A percentile compares a stretch with the other conserved stretches of the same genome.
Conservation (phyloP, 2,888 invertebrate genomes). For the Leucophenga montana region DNA sequence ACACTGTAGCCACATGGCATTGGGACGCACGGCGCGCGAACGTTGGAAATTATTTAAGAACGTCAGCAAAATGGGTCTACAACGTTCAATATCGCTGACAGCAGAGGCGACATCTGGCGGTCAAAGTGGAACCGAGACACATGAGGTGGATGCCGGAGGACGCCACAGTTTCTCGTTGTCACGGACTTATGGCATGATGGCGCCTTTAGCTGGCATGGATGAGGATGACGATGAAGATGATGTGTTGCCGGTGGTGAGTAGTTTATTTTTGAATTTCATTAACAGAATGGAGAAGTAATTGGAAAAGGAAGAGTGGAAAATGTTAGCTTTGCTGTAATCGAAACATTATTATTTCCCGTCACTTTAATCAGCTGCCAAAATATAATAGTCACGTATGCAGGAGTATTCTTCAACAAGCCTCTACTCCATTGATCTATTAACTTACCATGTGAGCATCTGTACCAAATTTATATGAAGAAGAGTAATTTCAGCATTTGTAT, state of each 20-base stretch:
- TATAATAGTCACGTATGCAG: no score
- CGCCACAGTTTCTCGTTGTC: slow-evolving; percentile 12
- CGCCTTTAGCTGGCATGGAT: slow-evolving; percentile 35
- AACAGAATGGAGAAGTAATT: no score
- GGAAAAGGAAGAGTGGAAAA: no score
- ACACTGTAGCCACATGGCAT: slow-evolving; percentile 30
- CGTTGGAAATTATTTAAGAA: slow-evolving; percentile 74
- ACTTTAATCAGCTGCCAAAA: no score
- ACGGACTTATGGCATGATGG: slow-evolving; percentile 5
- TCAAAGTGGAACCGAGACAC: slow-evolving; percentile 35
- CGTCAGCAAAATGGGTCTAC: slow-evolving; percentile 70
- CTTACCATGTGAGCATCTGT: no score
- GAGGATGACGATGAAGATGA: slow-evolving; percentile 57
- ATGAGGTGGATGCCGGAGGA: slow-evolving; percentile 43
- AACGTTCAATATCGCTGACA: slow-evolving; percentile 60
- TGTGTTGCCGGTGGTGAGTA: slow-evolving; percentile 52
- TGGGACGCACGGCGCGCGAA: slow-evolving; percentile 74
- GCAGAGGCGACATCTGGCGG: slow-evolving; percentile 43
- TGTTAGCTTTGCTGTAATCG: no score
- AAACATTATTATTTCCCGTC: no score
- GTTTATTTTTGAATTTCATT: no score
- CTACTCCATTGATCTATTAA: no score
- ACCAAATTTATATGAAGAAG: no score
- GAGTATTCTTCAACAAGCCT: no score
- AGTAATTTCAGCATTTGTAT: no score